Percentiles rank a stretch among this genome's conserved stretches.
Conservation (phyloP, 2,797 vertebrate genomes). For the Tachyglossus aculeatus region DNA sequence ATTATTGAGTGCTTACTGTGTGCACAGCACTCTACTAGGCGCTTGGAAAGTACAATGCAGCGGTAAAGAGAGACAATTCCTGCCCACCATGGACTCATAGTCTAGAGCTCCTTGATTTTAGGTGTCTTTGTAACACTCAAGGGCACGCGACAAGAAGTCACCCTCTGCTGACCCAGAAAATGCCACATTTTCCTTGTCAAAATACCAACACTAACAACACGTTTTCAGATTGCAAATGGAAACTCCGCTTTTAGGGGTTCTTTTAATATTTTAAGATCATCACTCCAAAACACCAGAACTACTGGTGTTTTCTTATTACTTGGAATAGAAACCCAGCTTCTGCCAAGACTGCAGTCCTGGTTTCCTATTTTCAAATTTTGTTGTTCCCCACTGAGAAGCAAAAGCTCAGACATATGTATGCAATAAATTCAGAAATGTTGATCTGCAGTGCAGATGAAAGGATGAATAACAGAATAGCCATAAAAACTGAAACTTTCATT, state of each 20-base stretch:
- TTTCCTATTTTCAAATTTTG: slow-evolving; percentile 46
- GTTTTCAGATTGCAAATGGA: background rate
- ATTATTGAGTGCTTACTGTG: too few relatives aligned
- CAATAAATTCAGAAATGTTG: slow-evolving; percentile 69
- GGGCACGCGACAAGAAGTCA: fast-evolving
- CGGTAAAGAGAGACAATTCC: too few relatives aligned
- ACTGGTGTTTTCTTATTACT: background rate
- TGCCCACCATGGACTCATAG: too few relatives aligned
- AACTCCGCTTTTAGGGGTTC: background rate
- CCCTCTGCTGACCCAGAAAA: background rate
- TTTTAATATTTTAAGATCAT: background rate
- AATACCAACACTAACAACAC: background rate
- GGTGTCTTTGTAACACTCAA: too few relatives aligned
- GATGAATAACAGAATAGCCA: slow-evolving; percentile 63
- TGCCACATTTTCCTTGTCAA: fast-evolving
- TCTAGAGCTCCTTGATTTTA: too few relatives aligned
- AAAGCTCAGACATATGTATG: slow-evolving; percentile 75
- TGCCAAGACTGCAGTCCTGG: slow-evolving; percentile 8
- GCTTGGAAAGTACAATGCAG: too few relatives aligned
- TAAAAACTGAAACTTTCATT: slow-evolving; percentile 71
- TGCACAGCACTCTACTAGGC: too few relatives aligned
- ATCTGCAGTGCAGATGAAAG: slow-evolving; percentile 72
- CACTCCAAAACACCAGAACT: background rate
- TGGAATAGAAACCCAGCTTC: slow-evolving; percentile 9
- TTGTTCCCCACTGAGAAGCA: slow-evolving; percentile 53